Evolutionary conservation across 1,140 invertebrate species (phyloP), one percentile per base, ranked within the genome.

Genomic region (Galleria mellonella): DNA sequence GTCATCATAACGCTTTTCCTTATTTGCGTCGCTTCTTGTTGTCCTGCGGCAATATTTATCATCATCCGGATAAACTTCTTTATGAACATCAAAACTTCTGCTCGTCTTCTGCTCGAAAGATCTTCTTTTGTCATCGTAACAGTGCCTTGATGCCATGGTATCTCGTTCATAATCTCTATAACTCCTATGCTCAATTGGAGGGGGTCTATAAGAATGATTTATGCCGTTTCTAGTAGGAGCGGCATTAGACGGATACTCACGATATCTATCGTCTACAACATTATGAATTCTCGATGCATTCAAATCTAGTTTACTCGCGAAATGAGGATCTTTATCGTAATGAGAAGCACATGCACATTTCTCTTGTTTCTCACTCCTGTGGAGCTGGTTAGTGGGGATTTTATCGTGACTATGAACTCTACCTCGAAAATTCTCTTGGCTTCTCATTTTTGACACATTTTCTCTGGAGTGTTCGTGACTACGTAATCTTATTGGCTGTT

Each of bases 21-120:
- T 73, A 14, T 57, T 14, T 23, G 51, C 47, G 30, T 83, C 79
- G 43, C 71, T 81, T 28, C 76, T 62, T 12, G 59, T 32, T 4
- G 71, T 74, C 32, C 68, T 64, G 12, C 69, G 57, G 29, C 32
- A 58, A 23, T 32, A 44, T 33, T 53, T 51, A 1, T 68, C 68
- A 0, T 73, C 71, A 7, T 56, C 53, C 0, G 35, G 30, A 13
- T 65, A 62, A n/a, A 29, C n/a, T 5, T 76, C 69, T 28, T 73
- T 62, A 0, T 63, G 64, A 1, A 72, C 38, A 12, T 83, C 72
- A 13, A 75, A 83, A 31, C 79, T 83, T 37, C 76, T 68, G 30
- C 76, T 82, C 8, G 67, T 57, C 43, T 68, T 83, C 27, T 75
- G 69, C 27, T 77, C 75, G 6, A 23, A 23, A 8, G 58, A 68